A percentile compares a stretch with the other conserved stretches of the same genome.
phyloP scores from a whole-genome alignment of 2,797 vertebrate genomes.

The Moxostoma hubbsi region DNA sequence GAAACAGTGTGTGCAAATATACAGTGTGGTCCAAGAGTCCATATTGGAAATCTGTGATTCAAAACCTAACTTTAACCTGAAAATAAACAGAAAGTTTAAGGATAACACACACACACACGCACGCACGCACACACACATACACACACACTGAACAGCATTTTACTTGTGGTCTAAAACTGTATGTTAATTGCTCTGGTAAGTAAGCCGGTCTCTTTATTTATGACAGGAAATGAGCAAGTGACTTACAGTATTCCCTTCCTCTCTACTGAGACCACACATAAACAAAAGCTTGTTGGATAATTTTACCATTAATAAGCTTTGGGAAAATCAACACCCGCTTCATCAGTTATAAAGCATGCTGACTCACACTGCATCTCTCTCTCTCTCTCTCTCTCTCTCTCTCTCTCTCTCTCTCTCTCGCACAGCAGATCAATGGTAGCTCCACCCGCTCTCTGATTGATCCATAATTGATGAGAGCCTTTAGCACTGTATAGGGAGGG shows the following conservation, averaged over 20 bases:
- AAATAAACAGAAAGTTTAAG: too few relatives aligned
- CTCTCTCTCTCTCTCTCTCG: not conserved
- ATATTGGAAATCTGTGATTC: too few relatives aligned
- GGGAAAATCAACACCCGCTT: slow-evolving; percentile 34
- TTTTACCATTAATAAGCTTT: slow-evolving; percentile 27
- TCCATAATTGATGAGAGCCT: slow-evolving; percentile 81
- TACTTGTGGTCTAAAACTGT: not conserved
- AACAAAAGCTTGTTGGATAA: slow-evolving; percentile 40
- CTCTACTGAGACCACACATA: slow-evolving; percentile 29
- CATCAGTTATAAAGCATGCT: slow-evolving; percentile 21
- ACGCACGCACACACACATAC: too few relatives aligned
- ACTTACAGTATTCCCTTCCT: slow-evolving; percentile 3
- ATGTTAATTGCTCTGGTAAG: slow-evolving; percentile 13
- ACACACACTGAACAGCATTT: too few relatives aligned
- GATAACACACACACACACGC: too few relatives aligned
- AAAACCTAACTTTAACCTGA: too few relatives aligned
- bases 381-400: slow-evolving; percentile 7
- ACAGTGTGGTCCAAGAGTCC: too few relatives aligned
- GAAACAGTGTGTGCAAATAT: not conserved
- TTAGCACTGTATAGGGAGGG: slow-evolving; percentile 65
- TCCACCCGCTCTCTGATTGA: slow-evolving; percentile 64
- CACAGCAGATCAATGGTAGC: slow-evolving; percentile 37
- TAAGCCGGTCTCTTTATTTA: slow-evolving; percentile 6
- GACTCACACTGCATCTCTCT: not conserved
- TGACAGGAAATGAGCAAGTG: slow-evolving; percentile 32